These are phyloP conservation scores for Brachionus angularis DNA, from an alignment of 1,140 invertebrate species.

Conservation along the genomic window DNA sequence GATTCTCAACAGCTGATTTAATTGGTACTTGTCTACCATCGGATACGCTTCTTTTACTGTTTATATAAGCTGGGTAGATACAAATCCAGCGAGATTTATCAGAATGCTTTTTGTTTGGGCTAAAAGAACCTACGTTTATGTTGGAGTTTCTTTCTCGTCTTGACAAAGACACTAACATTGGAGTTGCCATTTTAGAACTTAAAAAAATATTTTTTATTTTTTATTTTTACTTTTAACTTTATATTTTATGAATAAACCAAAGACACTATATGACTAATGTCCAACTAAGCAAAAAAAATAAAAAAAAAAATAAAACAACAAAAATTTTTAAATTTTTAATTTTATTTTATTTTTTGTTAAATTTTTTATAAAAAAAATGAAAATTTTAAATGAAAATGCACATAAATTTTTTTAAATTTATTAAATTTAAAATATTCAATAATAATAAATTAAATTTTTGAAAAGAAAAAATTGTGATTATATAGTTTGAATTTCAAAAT, in stretches of 20 bases:
- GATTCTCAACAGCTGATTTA: slow-evolving; percentile 84
- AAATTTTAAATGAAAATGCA: too few species aligned
- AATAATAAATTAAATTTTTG: neutral
- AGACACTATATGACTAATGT: neutral
- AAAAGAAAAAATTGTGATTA: too few species aligned
- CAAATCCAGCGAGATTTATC: slow-evolving; percentile 70
- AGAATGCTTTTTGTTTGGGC: slow-evolving; percentile 24
- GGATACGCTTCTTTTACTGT: slow-evolving; percentile 81
- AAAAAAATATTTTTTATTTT: too few species aligned
- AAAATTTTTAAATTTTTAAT: too few species aligned
- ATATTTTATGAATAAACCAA: too few species aligned
- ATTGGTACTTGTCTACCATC: slow-evolving; percentile 79
- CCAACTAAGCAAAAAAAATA: too few species aligned
- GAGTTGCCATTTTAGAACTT: slow-evolving; percentile 6
- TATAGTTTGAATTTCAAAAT: too few species aligned
- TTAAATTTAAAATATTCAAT: neutral
- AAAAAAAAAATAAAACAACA: too few species aligned
- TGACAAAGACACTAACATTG: slow-evolving; percentile 24
- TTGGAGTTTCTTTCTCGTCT: slow-evolving; percentile 41
- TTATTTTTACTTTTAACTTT: too few species aligned
- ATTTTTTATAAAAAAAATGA: too few species aligned
- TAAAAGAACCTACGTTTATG: slow-evolving; percentile 38
- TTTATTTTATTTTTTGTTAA: too few species aligned
- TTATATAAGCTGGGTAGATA: slow-evolving; percentile 92
- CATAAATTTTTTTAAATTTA: neutral